Evolutionary conservation across 1,140 invertebrate genomes (phyloP), one percentile per base, ranked within the genome.

Genomic region (Atta cephalotes): DNA sequence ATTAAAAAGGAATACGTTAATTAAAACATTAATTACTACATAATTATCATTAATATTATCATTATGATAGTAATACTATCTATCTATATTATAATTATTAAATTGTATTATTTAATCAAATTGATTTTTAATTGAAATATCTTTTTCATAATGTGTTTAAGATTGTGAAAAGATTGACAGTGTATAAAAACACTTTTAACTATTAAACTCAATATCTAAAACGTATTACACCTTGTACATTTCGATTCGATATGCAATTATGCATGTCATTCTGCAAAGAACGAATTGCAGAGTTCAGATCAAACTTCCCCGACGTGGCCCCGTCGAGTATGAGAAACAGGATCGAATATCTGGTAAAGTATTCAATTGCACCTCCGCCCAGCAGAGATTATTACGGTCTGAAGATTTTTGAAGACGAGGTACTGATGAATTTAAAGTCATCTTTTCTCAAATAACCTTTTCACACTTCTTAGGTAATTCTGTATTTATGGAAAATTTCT

Each of bases 371-470:
- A 74, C 93, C 93, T 81, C 91, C 94, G 16, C 95, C 95, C 6
- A 95, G 93, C 74, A 93, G 95, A 89, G 95, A 96, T 89, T 96
- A 95, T 81, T 95, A 95, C 89, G 95, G 93, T 10, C 85, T 94
- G 1, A 93, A 87, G 85, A 80, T 94, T 74, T 51, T 91, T 39
- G 18, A 79, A 21, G 82, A 93, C 45, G 81, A 94, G 89, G 93
- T 94, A 28, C 25, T 35, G n/a, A 81, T 70, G n/a, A 84, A 85
- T 56, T 80, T 60, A 60, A 84, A 18, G n/a, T 63, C 16, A 74
- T 45, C 18, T 68, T 81, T 31, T 35, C 49, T 78, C 66, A 66
- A 45, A 65, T 88, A 86, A 88, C 35, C 25, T 72, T 21, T 31
- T 56, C n/a, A 5, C 25, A 63, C 25, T 63, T 62, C 60, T 3